phyloP scores from a whole-genome alignment of 1,140 invertebrate genomes.

The Archivesica marissinica region DNA sequence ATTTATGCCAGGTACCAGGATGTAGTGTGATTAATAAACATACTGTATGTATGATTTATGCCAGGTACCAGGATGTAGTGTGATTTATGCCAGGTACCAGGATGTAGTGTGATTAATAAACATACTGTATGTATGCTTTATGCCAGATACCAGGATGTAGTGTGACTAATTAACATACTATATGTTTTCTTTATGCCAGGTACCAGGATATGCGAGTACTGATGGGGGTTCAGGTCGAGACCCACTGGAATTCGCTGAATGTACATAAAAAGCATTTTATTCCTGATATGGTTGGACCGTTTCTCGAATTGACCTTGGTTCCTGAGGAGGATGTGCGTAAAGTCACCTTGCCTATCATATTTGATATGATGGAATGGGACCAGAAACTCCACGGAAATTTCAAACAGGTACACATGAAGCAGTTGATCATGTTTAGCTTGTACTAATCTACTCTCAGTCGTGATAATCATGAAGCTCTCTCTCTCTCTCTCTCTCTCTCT shows the following conservation, averaged over 20 bases:
- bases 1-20: no score
- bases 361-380: slow-evolving; percentile 82
- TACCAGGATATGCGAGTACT: slow-evolving; percentile 82
- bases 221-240: slow-evolving; percentile 79
- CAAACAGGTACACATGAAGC: slow-evolving; percentile 86
- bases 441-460: neutral
- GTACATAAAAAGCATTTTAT: slow-evolving; percentile 83
- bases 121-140: no score
- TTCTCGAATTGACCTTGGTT: slow-evolving; percentile 82
- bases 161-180: no score
- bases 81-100: no score
- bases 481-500: no score
- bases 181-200: no score
- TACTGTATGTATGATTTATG: no score
- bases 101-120: no score
- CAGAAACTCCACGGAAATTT: slow-evolving; percentile 92
- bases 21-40: no score
- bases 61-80: no score
- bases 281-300: slow-evolving; percentile 79
- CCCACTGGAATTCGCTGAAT: slow-evolving; percentile 82
- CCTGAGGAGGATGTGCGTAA: slow-evolving; percentile 79
- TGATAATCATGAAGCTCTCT: neutral
- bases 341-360: slow-evolving; percentile 81
- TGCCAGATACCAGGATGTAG: no score
- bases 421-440: neutral